Evolutionary conservation across 2,888 invertebrate genomes (phyloP).

Genomic region (Conchocele bisecta): DNA sequence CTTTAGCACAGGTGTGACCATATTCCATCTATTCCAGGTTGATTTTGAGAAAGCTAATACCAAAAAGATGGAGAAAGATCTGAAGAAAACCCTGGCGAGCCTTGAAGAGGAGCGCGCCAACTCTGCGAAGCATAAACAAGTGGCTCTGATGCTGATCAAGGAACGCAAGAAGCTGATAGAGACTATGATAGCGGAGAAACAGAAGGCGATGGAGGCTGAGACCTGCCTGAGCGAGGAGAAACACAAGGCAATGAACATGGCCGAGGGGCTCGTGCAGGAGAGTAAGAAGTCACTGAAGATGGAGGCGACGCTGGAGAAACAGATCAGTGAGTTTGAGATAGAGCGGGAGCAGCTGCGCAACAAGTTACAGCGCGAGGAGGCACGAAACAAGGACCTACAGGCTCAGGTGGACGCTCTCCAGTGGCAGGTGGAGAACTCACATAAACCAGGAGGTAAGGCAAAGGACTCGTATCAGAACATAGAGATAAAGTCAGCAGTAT

Average conservation of each 20-base stretch:
- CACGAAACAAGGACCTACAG: constrained; percentile 87
- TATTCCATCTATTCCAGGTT: constrained; percentile 68
- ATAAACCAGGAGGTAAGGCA: constrained; percentile 62
- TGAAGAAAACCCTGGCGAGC: constrained; percentile 76
- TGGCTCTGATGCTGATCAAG: constrained; percentile 80
- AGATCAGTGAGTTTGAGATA: constrained; percentile 89
- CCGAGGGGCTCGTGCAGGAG: constrained; percentile 92
- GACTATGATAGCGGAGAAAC: constrained; percentile 87
- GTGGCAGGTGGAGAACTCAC: constrained; percentile 70
- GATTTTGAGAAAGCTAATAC: constrained; percentile 81
- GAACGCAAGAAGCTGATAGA: constrained; percentile 80
- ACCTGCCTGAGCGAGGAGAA: constrained; percentile 87
- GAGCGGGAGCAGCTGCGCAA: constrained; percentile 89
- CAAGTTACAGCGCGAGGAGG: constrained; percentile 88
- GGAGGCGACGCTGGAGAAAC: constrained; percentile 93
- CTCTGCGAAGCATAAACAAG: constrained; percentile 81
- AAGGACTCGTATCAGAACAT: constrained; percentile 66
- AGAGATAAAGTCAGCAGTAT: constrained; percentile 67
- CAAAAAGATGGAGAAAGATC: constrained; percentile 81
- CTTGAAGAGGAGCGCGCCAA: constrained; percentile 79
- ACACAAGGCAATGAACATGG: constrained; percentile 90
- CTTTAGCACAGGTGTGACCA: no score
- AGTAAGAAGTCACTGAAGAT: constrained; percentile 93
- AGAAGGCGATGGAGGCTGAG: constrained; percentile 87
- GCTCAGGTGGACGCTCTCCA: constrained; percentile 84